Conservation (phyloP, 2,797 vertebrate genomes). For the Fringilla coelebs region DNA sequence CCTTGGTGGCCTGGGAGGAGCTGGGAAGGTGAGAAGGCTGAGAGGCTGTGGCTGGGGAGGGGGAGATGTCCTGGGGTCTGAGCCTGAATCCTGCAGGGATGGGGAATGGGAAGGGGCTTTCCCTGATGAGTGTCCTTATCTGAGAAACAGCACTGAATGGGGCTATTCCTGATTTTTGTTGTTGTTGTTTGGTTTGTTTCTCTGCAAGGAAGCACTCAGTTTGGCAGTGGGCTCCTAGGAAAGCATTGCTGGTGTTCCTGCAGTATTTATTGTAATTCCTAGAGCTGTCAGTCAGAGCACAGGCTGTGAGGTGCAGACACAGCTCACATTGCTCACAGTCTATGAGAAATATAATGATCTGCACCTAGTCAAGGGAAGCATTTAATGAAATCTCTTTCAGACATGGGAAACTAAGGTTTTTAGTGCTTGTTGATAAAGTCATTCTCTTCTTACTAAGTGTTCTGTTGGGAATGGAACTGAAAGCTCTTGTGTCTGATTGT, state of each 20-base stretch:
- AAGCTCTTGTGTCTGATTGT: conserved; percentile 52
- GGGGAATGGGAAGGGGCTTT: neutral
- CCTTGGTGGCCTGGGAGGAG: neutral
- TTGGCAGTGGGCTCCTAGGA: neutral
- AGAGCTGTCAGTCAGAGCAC: conserved; percentile 48
- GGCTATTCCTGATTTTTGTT: neutral
- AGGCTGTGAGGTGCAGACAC: conserved; percentile 5
- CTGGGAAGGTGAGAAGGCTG: neutral
- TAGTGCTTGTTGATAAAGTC: conserved; percentile 61
- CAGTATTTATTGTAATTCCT: conserved; percentile 53
- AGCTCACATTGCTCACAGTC: conserved; percentile 43
- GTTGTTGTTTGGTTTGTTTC: neutral
- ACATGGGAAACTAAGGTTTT: conserved; percentile 49
- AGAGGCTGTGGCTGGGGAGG: neutral
- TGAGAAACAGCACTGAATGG: neutral
- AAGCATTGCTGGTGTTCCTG: neutral
- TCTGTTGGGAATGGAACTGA: conserved; percentile 46
- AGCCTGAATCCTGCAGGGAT: neutral
- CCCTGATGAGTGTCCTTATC: neutral
- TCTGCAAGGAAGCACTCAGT: neutral
- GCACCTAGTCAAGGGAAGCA: conserved; percentile 51
- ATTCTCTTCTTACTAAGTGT: conserved; percentile 45
- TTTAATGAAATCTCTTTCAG: conserved; percentile 66
- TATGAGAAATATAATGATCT: conserved; percentile 55
- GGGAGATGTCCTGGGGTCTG: neutral